Percentiles rank a stretch among this genome's conserved stretches.
Conservation (phyloP, 2,113 vertebrate genomes). For the Vombatus ursinus region DNA sequence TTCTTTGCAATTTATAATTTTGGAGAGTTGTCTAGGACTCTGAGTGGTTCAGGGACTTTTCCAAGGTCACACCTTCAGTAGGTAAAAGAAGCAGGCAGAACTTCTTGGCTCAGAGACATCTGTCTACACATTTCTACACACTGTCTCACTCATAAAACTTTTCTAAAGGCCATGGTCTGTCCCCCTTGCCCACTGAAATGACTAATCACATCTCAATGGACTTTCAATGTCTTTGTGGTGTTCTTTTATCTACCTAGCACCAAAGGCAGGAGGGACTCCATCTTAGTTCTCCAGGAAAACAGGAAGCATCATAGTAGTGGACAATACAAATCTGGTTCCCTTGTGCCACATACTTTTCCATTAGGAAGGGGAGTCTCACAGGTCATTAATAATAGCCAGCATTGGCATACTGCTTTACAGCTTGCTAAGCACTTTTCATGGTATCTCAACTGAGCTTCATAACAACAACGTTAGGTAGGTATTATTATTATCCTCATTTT, state of each 20-base stretch:
- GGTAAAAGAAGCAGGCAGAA: background rate
- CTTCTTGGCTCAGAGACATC: background rate
- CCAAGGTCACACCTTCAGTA: background rate
- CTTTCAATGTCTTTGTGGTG: background rate
- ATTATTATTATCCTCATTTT: background rate
- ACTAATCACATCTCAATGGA: background rate
- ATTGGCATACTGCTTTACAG: background rate
- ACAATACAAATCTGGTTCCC: conserved; percentile 8
- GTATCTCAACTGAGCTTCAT: background rate
- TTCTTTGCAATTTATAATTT: background rate
- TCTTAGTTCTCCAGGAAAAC: background rate
- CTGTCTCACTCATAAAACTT: background rate
- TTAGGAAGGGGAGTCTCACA: background rate
- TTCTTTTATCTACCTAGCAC: background rate
- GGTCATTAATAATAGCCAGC: no score
- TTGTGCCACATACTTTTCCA: background rate
- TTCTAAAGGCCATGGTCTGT: background rate
- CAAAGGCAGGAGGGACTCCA: no score
- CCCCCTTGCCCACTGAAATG: background rate
- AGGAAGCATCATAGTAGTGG: background rate
- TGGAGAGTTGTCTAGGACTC: background rate
- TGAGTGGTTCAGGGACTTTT: background rate
- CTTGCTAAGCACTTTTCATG: background rate
- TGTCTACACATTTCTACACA: background rate
- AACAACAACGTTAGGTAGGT: background rate